Evolutionary conservation across 2,797 vertebrate genomes (phyloP).

Genomic region (Martes flavigula): DNA sequence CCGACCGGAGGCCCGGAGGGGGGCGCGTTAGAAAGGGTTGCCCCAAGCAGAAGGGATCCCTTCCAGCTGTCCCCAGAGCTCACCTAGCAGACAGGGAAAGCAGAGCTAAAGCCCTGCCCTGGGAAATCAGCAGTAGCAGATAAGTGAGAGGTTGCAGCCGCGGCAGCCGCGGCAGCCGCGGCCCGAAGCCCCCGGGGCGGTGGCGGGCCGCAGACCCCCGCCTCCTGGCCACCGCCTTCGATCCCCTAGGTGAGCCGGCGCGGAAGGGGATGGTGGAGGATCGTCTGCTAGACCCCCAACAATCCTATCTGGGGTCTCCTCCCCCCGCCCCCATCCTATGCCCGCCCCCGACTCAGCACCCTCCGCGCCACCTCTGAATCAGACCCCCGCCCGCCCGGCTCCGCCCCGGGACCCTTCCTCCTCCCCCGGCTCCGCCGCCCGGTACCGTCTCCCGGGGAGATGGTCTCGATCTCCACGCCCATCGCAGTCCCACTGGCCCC

Average conservation of each 20-base stretch:
- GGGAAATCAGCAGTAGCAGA: constrained; percentile 59
- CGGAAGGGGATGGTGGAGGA: not conserved
- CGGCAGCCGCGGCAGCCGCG: not conserved
- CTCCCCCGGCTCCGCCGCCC: not conserved
- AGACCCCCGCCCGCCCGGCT: not conserved
- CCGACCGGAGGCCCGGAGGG: not conserved
- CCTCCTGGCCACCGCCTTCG: not conserved
- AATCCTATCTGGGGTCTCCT: not conserved
- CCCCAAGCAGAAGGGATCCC: not conserved
- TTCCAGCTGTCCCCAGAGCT: not conserved
- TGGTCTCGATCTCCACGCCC: constrained; percentile 97
- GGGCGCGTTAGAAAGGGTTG: not conserved
- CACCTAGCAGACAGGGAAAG: not conserved
- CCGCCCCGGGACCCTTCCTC: constrained; percentile 38
- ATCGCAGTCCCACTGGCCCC: constrained; percentile 81
- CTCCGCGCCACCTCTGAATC: not conserved
- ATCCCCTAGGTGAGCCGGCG: not conserved
- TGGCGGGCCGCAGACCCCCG: constrained; percentile 49
- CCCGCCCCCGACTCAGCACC: not conserved
- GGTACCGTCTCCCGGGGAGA: constrained; percentile 96
- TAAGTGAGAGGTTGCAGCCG: constrained; percentile 33
- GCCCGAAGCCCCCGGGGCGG: constrained; percentile 15
- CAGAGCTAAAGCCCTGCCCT: not conserved
- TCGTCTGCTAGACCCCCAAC: not conserved
- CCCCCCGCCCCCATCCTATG: not conserved